Conservation (phyloP, 2,113 vertebrate genomes). For the Cottus gobio region DNA sequence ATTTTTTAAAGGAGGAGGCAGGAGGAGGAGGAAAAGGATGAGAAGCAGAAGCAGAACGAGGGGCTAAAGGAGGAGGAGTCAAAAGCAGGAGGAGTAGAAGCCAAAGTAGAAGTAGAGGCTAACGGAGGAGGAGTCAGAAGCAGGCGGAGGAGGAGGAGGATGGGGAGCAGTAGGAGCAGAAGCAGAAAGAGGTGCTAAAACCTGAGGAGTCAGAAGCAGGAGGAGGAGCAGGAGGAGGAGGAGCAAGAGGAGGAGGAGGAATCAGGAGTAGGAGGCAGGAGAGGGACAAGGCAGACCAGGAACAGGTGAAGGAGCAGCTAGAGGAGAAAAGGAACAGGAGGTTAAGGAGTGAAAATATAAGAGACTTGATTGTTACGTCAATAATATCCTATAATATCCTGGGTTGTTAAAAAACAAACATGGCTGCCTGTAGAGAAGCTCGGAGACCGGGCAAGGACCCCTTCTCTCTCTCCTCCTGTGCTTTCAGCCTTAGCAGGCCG, state of each 20-base stretch:
- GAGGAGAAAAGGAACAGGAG: background rate
- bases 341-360: background rate
- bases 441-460: background rate
- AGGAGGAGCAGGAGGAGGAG: background rate
- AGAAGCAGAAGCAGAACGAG: background rate
- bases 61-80: background rate
- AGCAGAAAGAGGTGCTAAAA: no score
- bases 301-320: no score
- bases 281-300: no score
- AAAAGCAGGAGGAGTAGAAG: background rate
- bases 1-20: no score
- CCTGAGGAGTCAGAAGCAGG: no score
- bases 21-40: background rate
- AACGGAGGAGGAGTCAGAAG: background rate
- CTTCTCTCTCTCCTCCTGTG: background rate
- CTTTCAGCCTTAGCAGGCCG: no score
- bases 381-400: no score
- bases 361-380: background rate
- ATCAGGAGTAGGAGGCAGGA: no score
- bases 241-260: background rate
- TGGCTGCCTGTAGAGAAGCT: background rate
- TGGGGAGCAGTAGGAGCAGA: background rate
- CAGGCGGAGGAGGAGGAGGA: conserved; percentile 6
- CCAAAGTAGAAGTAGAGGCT: no score
- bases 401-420: background rate